These are phyloP conservation scores for Cerceris rybyensis DNA, from an alignment of 2,888 invertebrate genomes.

Conservation along the genomic window DNA sequence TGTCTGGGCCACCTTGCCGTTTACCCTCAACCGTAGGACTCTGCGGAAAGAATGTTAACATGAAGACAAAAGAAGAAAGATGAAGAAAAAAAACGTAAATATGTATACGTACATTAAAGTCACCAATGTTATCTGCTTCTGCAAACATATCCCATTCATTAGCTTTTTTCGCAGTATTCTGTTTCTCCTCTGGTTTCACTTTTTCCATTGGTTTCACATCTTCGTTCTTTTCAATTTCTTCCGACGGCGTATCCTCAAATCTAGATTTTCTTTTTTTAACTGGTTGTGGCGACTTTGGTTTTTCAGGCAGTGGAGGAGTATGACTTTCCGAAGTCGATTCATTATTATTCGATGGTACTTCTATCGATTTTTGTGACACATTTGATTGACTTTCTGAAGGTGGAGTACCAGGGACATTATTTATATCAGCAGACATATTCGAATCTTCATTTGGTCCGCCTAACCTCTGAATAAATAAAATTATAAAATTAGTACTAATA, in stretches of 20 bases:
- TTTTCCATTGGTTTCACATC: constrained; percentile 73
- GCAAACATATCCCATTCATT: constrained; percentile 96
- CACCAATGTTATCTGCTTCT: constrained; percentile 92
- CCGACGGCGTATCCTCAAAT: constrained; percentile 72
- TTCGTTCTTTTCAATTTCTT: constrained; percentile 61
- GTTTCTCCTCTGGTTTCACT: constrained; percentile 75
- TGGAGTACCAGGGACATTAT: constrained; percentile 65
- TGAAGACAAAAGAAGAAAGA: constrained; percentile 2
- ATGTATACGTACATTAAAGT: constrained; percentile 86
- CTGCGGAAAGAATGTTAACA: constrained; percentile 80
- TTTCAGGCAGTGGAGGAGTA: constrained; percentile 78
- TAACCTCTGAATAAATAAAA: constrained; percentile 81
- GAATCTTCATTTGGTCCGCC: constrained; percentile 85
- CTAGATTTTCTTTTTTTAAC: constrained; percentile 73
- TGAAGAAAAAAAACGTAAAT: constrained; percentile 8
- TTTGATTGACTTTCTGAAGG: constrained; percentile 67
- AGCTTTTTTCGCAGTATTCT: constrained; percentile 81
- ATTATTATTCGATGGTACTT: constrained; percentile 76
- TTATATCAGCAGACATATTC: constrained; percentile 76
- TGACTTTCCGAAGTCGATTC: constrained; percentile 77
- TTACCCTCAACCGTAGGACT: constrained; percentile 86
- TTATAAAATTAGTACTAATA: neutral
- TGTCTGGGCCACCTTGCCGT: constrained; percentile 86
- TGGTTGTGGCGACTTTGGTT: constrained; percentile 71
- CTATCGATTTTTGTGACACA: constrained; percentile 72